Percentiles rank a stretch among this genome's conserved stretches.
Evolutionary conservation across 2,888 invertebrate species (phyloP).

Genomic region (Limnephilus auricula): DNA sequence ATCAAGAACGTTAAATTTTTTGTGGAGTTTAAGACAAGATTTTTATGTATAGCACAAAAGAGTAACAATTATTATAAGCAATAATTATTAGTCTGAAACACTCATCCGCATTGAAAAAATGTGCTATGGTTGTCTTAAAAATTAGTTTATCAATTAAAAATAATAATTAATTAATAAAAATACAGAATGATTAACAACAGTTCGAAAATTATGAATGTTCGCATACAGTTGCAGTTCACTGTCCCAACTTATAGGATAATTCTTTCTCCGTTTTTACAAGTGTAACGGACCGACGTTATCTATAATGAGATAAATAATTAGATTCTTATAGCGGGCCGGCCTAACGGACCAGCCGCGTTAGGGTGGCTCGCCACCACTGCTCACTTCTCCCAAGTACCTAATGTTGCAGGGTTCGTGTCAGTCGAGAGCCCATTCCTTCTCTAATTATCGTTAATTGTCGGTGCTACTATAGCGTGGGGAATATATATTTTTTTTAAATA

Average conservation of each 20-base stretch:
- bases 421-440: conserved; percentile 1
- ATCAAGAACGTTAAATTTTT: too few species aligned
- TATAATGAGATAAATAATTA: conserved; percentile 38
- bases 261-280: background rate
- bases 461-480: conserved; percentile 47
- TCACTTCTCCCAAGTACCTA: background rate
- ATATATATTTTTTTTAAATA: conserved; percentile 34
- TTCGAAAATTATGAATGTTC: background rate
- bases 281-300: conserved; percentile 2
- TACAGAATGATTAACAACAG: too few species aligned
- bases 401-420: conserved; percentile 31
- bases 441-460: conserved; percentile 55
- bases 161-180: too few species aligned
- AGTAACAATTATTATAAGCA: too few species aligned
- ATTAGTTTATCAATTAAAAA: too few species aligned
- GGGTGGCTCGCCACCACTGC: background rate
- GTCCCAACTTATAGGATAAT: background rate
- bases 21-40: too few species aligned
- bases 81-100: too few species aligned
- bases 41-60: too few species aligned
- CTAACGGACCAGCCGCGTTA: background rate
- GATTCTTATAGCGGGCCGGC: background rate
- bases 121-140: too few species aligned
- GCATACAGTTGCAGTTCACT: background rate
- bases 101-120: too few species aligned